These are phyloP conservation scores for Trachythela sp. DNA, from an alignment of 64 coral and sea anemone species.

Conservation along the genomic window DNA sequence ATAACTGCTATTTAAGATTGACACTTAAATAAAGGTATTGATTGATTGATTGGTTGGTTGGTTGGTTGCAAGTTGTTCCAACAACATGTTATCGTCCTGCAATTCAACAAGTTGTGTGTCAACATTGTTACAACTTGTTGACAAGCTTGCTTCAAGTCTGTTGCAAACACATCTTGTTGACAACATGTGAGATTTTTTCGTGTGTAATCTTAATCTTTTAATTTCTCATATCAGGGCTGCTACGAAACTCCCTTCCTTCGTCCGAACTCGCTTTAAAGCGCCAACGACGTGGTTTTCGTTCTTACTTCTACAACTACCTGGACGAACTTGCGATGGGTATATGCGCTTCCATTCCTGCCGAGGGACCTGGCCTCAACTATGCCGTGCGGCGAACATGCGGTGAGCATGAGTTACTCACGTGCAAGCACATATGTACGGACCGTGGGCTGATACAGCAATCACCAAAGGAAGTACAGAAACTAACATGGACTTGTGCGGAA, in stretches of 20 bases:
- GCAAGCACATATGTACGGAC: conserved; percentile 20
- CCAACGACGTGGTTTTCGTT: conserved; percentile 34
- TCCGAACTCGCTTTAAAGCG: background rate
- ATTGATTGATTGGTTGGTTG: no score
- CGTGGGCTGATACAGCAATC: background rate
- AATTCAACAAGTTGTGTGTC: no score
- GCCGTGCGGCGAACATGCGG: conserved; percentile 48
- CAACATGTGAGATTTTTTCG: no score
- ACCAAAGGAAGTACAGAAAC: background rate
- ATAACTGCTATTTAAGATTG: no score
- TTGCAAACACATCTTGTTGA: no score
- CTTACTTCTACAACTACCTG: conserved; percentile 57
- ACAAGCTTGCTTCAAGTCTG: no score
- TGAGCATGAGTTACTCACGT: background rate
- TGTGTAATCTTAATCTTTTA: no score
- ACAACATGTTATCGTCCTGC: no score
- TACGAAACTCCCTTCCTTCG: background rate
- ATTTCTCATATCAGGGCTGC: background rate
- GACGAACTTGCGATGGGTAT: conserved; percentile 60
- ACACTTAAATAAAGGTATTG: no score
- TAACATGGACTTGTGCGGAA: conserved; percentile 39
- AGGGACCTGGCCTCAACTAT: conserved; percentile 37
- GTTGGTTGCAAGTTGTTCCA: no score
- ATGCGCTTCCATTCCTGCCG: conserved; percentile 44
- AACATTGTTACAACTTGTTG: no score